Base-by-base conservation (phyloP, 2,888 invertebrate genomes). In the Cheilosia vernalis region DNA sequence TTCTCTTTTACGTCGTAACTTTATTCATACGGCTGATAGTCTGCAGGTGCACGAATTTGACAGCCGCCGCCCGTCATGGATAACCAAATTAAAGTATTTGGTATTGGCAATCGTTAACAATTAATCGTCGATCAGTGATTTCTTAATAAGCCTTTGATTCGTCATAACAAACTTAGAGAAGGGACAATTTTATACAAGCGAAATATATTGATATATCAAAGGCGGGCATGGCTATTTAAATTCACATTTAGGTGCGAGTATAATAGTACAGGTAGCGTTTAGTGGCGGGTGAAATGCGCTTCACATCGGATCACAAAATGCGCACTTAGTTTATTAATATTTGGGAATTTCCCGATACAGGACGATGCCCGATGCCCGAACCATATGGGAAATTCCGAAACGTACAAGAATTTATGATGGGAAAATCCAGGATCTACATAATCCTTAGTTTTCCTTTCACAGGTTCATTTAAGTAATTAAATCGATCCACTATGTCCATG, bases 331-430 rank as follows among this genome's bases (percentile, higher is more conserved):
- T 56, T 64, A 58, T 73, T 24, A 67, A 73, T 74, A 56, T 74
- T 72, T 70, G 47, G 84, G 84, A 76, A 79, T 56, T 84, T 84
- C 79, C 74, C 69, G 60, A 47, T 61, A 58, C 17, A 60, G 21
- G 42, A 24, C 27, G 30, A 30, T 30, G 30, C 2, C 2, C 30
- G 63, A 17, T 30, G 9, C 9, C 2, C 30, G 63, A 17, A 49
- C 58, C 74, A 74, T 84, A 64, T 84, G 84, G 79, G 79, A 74
- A 84, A 84, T 79, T 84, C 84, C 79, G 74, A 64, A 78, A 60
- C 60, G 40, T 49, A 73, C 47, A 37, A 30, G 44, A 61, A 61
- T 84, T 84, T 84, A 84, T 49, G 73, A 64, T 80, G 84, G 84
- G 79, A 79, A 84, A 84, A 66, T 21, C 84, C 84, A 61, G 70